A percentile compares a stretch with the other conserved stretches of the same genome.
Conservation (phyloP, 2,113 vertebrate genomes). For the Xiphias gladius region DNA sequence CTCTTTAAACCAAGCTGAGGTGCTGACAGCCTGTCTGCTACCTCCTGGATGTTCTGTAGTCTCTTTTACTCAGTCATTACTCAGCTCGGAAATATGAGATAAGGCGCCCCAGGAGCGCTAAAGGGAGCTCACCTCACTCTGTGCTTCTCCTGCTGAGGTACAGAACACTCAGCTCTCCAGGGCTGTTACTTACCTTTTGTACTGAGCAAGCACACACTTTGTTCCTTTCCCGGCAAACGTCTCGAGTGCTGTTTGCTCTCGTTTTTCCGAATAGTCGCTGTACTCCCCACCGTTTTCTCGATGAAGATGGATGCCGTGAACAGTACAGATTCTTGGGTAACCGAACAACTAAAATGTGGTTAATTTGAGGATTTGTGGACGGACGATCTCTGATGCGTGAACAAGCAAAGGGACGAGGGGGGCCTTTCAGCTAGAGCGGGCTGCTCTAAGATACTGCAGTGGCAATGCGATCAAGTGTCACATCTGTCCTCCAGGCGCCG, state of each 20-base stretch:
- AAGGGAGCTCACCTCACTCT: conserved; percentile 51
- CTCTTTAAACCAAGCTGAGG: conserved; percentile 49
- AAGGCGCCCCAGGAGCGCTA: conserved; percentile 54
- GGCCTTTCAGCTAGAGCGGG: conserved; percentile 15
- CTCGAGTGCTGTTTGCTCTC: conserved; percentile 6
- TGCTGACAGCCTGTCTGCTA: conserved; percentile 56
- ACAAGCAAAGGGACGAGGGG: not conserved
- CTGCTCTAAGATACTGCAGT: conserved; percentile 21
- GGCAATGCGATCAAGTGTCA: conserved; percentile 41
- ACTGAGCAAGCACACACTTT: conserved; percentile 25
- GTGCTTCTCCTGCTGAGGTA: conserved; percentile 21
- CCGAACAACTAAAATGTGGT: conserved; percentile 41
- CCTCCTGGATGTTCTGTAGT: conserved; percentile 43
- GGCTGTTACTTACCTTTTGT: conserved; percentile 35
- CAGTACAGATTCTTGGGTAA: conserved; percentile 17
- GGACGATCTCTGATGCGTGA: conserved; percentile 5
- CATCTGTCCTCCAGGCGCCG: conserved; percentile 54
- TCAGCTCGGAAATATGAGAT: conserved; percentile 72
- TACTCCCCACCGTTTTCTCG: not conserved
- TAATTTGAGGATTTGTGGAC: conserved; percentile 42
- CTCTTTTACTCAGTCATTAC: conserved; percentile 62
- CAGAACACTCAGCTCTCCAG: not conserved
- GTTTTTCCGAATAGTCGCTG: not conserved
- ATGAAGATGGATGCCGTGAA: not conserved
- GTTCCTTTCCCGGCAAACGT: conserved; percentile 19